Evolutionary conservation across 2,888 invertebrate species (phyloP), one percentile per base, ranked within the genome.

Genomic region (Apantesis nais): DNA sequence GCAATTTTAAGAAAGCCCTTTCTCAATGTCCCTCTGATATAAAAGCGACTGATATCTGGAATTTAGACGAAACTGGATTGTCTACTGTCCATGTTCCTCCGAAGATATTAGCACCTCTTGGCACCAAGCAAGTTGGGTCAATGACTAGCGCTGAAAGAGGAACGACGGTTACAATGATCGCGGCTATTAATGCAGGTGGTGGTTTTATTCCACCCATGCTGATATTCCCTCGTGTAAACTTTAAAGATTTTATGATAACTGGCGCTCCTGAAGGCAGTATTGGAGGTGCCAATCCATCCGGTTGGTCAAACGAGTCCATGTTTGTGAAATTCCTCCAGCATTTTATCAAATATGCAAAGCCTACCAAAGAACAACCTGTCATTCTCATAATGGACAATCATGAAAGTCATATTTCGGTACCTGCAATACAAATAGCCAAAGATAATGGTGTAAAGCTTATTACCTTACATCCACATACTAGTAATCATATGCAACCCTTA

Each of bases 151-250:
- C n/a, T n/a, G n/a, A n/a, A n/a, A n/a, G n/a, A n/a, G n/a, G n/a
- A n/a, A n/a, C n/a, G n/a, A n/a, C 68, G 5, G 67, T 72, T 16
- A 75, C 70, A 39, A 73, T 72, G 66, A 73, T 72, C 48, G 68
- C 69, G 0, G 68, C 72, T 63, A 64, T 70, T 39, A 76, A 74
- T 70, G 75, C 76, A 68, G 68, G 74, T 68, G 80, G 77, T 39
- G 74, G 72, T 60, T 80, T 74, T 63, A 68, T 80, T 66, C 77
- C 73, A 44, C 76, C 78, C 14, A 73, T 78, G 74, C 67, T 78
- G 4, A 77, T 77, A 73, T 78, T 77, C 48, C 76, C 77, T 25
- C 64, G 77, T 19, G 75, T 76, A 44, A 74, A 73, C 34, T 78
- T 74, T 61, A 77, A 78, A 25, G 73, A 77, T 52, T 72, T 73